phyloP scores from a whole-genome alignment of 2,888 invertebrate species.

The Drosophila tanythrix region DNA sequence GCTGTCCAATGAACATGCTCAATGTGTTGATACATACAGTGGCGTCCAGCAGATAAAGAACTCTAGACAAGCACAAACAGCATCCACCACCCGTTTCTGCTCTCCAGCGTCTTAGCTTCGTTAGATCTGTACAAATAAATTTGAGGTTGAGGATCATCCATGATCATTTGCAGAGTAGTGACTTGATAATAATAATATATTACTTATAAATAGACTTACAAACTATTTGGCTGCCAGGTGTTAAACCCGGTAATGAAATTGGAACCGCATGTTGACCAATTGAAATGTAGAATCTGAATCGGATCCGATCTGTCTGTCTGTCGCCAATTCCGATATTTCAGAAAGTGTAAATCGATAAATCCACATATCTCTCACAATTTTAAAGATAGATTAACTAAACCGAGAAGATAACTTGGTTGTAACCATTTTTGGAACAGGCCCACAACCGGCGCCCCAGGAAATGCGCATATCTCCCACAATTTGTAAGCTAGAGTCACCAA shows the following conservation, averaged over 20 bases:
- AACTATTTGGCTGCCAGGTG: not conserved
- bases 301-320: not conserved
- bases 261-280: not conserved
- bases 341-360: no score
- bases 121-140: conserved; percentile 73
- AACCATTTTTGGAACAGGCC: no score
- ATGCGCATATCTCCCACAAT: no score
- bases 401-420: no score
- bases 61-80: conserved; percentile 95
- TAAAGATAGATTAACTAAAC: no score
- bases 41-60: conserved; percentile 98
- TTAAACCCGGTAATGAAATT: not conserved
- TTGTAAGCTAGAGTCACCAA: no score
- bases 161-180: not conserved
- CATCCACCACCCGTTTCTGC: conserved; percentile 89
- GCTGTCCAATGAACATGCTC: conserved; percentile 90
- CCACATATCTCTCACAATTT: no score
- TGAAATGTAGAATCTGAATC: not conserved
- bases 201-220: not conserved
- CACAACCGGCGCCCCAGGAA: no score
- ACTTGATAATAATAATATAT: not conserved
- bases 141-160: not conserved
- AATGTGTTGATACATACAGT: conserved; percentile 91
- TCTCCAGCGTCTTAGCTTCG: conserved; percentile 82
- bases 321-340: no score